A percentile compares a stretch with the other conserved stretches of the same genome.
Evolutionary conservation across 2,113 vertebrate species (phyloP).

Genomic region (Alethe castanea): DNA sequence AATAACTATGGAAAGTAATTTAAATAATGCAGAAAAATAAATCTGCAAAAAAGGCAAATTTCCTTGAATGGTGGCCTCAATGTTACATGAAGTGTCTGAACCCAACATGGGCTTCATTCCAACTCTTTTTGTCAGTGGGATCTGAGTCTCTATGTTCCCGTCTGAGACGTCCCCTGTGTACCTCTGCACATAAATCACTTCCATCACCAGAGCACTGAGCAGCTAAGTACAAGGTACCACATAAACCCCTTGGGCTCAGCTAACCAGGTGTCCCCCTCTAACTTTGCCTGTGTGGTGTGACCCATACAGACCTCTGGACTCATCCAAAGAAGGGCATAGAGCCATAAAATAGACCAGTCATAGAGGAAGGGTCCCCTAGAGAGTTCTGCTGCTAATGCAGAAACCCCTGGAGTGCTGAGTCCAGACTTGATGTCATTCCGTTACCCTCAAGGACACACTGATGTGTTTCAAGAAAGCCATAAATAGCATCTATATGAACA

Average conservation of each 20-base stretch:
- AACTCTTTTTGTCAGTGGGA: not conserved
- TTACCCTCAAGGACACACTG: not conserved
- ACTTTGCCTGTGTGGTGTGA: not conserved
- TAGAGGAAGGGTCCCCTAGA: not conserved
- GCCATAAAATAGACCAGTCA: not conserved
- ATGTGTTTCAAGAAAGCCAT: not conserved
- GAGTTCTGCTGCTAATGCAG: not conserved
- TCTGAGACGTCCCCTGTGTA: fast-evolving
- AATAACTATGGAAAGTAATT: not conserved
- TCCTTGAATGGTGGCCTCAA: not conserved
- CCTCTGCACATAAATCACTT: not conserved
- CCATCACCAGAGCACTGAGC: not conserved
- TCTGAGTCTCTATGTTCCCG: fast-evolving
- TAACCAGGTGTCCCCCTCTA: not conserved
- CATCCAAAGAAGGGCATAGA: not conserved
- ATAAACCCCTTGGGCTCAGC: not conserved
- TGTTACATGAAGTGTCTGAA: not conserved
- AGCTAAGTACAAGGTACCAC: not conserved
- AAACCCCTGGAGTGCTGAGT: not conserved
- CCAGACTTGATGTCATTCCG: not conserved
- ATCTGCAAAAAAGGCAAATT: not conserved
- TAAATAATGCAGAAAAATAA: not conserved
- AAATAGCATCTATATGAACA: not conserved
- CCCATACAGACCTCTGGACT: not conserved
- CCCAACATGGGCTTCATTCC: not conserved